Conservation (phyloP, 1,140 invertebrate genomes). For the Drosophila equinoxialis region DNA sequence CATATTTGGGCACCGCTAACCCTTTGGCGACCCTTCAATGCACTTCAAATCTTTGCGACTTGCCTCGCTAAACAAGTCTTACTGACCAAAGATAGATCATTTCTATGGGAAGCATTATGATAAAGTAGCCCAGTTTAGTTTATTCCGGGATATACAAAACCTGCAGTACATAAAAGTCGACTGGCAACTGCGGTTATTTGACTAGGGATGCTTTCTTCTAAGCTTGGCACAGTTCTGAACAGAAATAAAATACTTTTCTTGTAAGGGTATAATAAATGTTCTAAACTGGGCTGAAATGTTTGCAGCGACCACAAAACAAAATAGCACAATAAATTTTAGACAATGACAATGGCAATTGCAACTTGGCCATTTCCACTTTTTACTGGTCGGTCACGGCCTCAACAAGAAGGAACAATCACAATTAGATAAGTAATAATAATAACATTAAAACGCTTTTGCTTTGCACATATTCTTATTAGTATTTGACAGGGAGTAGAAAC, state of each 20-base stretch:
- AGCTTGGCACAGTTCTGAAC: too few species aligned
- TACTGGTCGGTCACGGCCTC: slow-evolving; percentile 17
- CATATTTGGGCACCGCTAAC: slow-evolving; percentile 37
- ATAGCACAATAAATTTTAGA: slow-evolving; percentile 69
- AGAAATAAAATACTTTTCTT: too few species aligned
- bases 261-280: slow-evolving; percentile 62
- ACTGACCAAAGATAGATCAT: too few species aligned
- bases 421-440: slow-evolving; percentile 42
- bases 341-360: slow-evolving; percentile 45
- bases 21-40: slow-evolving; percentile 30
- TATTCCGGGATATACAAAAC: too few species aligned
- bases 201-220: too few species aligned
- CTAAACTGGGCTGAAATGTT: slow-evolving; percentile 64
- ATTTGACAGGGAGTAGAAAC: neutral
- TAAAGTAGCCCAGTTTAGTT: too few species aligned
- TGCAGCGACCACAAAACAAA: slow-evolving; percentile 55
- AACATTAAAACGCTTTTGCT: slow-evolving; percentile 69
- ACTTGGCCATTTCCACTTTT: slow-evolving; percentile 50
- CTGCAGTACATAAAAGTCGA: too few species aligned
- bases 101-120: too few species aligned
- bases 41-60: neutral
- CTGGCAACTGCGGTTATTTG: too few species aligned
- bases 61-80: too few species aligned
- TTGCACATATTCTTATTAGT: slow-evolving; percentile 34
- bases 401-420: slow-evolving; percentile 17